phyloP scores from a whole-genome alignment of 2,113 vertebrate species.

The Etheostoma spectabile region DNA sequence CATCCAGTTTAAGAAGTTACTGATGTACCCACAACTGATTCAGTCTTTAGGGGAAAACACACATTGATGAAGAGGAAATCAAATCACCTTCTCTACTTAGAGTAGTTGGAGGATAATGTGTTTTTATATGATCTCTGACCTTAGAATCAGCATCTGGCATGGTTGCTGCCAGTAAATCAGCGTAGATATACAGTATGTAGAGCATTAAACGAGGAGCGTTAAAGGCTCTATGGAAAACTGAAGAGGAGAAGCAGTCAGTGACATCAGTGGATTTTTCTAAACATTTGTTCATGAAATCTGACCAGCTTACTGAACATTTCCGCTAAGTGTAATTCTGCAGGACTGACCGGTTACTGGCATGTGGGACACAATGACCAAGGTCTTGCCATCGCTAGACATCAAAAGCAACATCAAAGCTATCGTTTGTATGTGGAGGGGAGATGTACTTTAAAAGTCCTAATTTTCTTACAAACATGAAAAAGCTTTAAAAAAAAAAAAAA shows the following conservation, averaged over 20 bases:
- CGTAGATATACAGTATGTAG: not conserved
- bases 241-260: slow-evolving; percentile 16
- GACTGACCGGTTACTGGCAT: slow-evolving; percentile 41
- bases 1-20: slow-evolving; percentile 26
- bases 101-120: slow-evolving; percentile 13
- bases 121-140: slow-evolving; percentile 14
- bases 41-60: slow-evolving; percentile 86
- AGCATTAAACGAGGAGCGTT: slow-evolving; percentile 3
- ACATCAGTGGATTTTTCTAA: slow-evolving; percentile 37
- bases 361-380: slow-evolving; percentile 35
- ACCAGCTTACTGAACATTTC: slow-evolving; percentile 37
- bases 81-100: slow-evolving; percentile 57
- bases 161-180: slow-evolving; percentile 19
- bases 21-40: slow-evolving; percentile 20
- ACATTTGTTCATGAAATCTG: slow-evolving; percentile 39
- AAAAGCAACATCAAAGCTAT: slow-evolving; percentile 70
- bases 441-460: slow-evolving; percentile 77
- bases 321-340: slow-evolving; percentile 25
- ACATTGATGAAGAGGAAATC: slow-evolving; percentile 72
- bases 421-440: slow-evolving; percentile 51
- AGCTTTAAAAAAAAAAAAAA: slow-evolving; percentile 32
- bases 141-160: slow-evolving; percentile 12
- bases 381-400: slow-evolving; percentile 61
- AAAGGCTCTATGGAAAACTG: slow-evolving; percentile 24
- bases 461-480: slow-evolving; percentile 69